Evolutionary conservation across 2,888 invertebrate genomes (phyloP), one percentile per base, ranked within the genome.

Genomic region (Metalampra italica): DNA sequence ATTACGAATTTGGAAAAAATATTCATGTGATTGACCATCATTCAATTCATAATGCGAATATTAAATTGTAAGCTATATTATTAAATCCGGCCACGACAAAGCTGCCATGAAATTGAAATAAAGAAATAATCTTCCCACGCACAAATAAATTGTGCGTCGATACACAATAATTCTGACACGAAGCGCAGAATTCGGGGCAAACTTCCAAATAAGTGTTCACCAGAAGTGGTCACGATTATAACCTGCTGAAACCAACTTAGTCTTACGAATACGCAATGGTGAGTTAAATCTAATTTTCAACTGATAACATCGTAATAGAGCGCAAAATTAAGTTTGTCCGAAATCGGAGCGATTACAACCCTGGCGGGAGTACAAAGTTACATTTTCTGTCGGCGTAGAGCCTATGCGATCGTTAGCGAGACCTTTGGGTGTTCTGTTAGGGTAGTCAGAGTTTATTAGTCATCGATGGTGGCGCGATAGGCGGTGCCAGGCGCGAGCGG

Each of bases 391-490:
- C 52, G 7, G 5, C 15, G 49, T 47, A 14, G 46, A 29, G 59
- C 56, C 47, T 62, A 54, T 56, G 53, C 43, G 36, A 29, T 15
- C 9, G 12, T 0, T 0, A 2, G 53, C 45, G 42, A 30, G 52
- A 5, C 22, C 22, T 22, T 22, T 5, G 29, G 12, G 36, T 48
- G 56, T 49, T 47, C 36, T 29, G 43, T 34, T 52, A 47, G 30
- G 42, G 51, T 62, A 57, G 57, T 57, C 52, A 56, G 11, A 57
- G 55, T 83, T 82, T 87, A 86, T 88, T 89, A 88, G 87, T 88
- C 88, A 88, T 87, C 85, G 89, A 87, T 88, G 88, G 86, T 85
- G 87, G 81, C 66, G 85, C 86, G 88, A 88, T 88, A 88, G 71
- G 77, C 70, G 74, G 82, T 88, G 78, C 80, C 88, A 79, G 78